Evolutionary conservation across 2,797 vertebrate genomes (phyloP).

Genomic region (Macropus fuliginosus): DNA sequence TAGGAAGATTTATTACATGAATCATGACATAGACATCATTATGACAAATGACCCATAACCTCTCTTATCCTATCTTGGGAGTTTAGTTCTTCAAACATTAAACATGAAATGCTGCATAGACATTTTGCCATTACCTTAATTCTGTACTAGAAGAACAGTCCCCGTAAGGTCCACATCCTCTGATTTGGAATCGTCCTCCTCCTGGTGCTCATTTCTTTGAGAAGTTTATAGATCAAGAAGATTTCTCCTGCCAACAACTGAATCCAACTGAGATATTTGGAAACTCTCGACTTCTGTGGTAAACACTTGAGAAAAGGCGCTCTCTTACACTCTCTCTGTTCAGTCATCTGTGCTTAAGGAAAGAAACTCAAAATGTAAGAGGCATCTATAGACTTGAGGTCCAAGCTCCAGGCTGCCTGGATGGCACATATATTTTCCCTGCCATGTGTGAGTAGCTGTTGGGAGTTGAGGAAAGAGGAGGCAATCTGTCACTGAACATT

Average conservation of each 20-base stretch:
- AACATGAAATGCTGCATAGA: background rate
- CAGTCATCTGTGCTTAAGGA: background rate
- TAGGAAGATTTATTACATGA: background rate
- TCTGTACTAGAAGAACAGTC: no score
- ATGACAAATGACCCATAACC: background rate
- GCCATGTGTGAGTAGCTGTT: background rate
- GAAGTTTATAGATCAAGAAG: background rate
- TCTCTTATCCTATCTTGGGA: background rate
- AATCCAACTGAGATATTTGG: background rate
- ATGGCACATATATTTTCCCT: background rate
- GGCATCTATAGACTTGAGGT: no score
- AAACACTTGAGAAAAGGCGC: background rate
- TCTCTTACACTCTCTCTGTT: background rate
- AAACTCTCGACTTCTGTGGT: background rate
- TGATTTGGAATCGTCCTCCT: background rate
- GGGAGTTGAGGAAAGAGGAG: background rate
- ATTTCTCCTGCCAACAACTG: background rate
- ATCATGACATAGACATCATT: background rate
- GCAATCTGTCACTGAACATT: background rate
- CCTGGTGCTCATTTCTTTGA: no score
- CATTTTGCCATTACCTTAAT: background rate
- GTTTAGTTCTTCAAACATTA: background rate
- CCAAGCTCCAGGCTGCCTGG: no score
- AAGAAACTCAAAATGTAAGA: background rate
- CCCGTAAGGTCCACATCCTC: background rate